A percentile compares a stretch with the other conserved stretches of the same genome.
Conservation (phyloP, 2,888 invertebrate genomes). For the Drosophila koepferae region DNA sequence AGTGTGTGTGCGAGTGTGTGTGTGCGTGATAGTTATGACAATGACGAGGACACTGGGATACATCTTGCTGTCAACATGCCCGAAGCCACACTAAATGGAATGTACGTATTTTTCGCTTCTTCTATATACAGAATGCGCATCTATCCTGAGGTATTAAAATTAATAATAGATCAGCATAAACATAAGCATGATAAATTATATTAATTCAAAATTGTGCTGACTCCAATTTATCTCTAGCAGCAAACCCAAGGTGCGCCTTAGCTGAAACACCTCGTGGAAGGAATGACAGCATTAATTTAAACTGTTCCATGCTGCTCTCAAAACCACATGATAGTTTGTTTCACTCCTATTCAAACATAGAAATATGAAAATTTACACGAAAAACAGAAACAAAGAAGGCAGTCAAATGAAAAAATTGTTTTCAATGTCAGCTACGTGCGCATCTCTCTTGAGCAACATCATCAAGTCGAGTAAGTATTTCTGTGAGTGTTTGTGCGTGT, state of each 20-base stretch:
- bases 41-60: slow-evolving; percentile 41
- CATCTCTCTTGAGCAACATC: slow-evolving; percentile 17
- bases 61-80: slow-evolving; percentile 39
- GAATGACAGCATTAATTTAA: neutral
- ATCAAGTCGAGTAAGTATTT: slow-evolving; percentile 4
- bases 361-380: slow-evolving; percentile 5
- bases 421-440: slow-evolving; percentile 44
- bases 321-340: neutral
- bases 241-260: neutral
- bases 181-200: slow-evolving; percentile 4
- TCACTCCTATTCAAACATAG: neutral
- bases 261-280: neutral
- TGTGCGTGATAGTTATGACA: slow-evolving; percentile 32
- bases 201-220: slow-evolving; percentile 2
- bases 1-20: neutral
- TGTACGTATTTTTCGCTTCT: neutral
- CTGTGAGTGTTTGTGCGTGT: neutral
- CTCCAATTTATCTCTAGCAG: neutral
- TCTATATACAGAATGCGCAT: neutral
- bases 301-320: too few species aligned
- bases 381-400: slow-evolving; percentile 2
- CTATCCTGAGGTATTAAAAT: slow-evolving; percentile 19
- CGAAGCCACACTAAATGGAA: slow-evolving; percentile 29
- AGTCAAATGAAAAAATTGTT: slow-evolving; percentile 17
- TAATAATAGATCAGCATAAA: slow-evolving; percentile 10